Conservation (phyloP, 64 coral and sea anemone genomes). For the Platygyra sinensis region DNA sequence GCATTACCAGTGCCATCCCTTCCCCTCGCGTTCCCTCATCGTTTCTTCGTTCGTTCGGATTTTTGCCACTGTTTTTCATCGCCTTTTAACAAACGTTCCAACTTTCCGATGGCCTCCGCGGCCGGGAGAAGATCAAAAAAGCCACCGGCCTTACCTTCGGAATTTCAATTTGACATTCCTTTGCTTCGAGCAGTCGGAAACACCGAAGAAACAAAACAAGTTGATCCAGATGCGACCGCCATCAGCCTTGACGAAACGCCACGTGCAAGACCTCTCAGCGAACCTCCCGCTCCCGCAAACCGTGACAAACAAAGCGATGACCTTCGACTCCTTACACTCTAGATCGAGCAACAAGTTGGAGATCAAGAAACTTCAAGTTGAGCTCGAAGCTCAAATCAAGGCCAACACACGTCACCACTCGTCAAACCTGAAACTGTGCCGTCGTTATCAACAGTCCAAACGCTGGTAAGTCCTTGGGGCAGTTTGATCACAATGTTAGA, state of each 20-base stretch:
- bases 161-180: neutral
- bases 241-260: neutral
- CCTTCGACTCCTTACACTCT: neutral
- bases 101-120: neutral
- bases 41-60: no score
- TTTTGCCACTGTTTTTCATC: no score
- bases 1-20: no score
- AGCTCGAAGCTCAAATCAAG: neutral
- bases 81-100: neutral
- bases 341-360: conserved; percentile 5
- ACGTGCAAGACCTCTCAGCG: neutral
- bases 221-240: neutral
- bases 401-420: neutral
- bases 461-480: conserved; percentile 15
- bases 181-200: neutral
- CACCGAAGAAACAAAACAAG: neutral
- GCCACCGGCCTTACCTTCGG: no score
- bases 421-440: neutral
- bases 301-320: neutral
- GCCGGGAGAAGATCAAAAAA: no score
- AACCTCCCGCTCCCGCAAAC: no score
- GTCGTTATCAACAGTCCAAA: conserved; percentile 3
- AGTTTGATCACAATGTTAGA: conserved; percentile 2
- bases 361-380: neutral
- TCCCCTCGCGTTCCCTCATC: no score